A percentile compares a stretch with the other conserved stretches of the same genome.
Evolutionary conservation across 1,140 invertebrate species (phyloP).

Genomic region (Bombus pyrosoma): DNA sequence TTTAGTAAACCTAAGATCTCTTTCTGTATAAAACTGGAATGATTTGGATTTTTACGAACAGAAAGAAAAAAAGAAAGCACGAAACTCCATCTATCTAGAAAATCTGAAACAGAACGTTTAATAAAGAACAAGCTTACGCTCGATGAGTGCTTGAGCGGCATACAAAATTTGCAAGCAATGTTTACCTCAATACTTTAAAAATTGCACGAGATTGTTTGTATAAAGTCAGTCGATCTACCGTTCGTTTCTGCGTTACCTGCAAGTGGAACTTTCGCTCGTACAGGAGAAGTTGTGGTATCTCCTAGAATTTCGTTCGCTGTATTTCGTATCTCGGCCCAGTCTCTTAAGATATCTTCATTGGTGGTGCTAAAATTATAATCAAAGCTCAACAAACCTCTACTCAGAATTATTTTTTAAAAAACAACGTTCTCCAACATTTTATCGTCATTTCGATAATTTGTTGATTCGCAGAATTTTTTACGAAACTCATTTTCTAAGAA

Average conservation of each 20-base stretch:
- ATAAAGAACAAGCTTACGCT: background rate
- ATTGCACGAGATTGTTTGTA: background rate
- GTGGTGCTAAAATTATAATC: slow-evolving; percentile 86
- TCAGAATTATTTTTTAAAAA: background rate
- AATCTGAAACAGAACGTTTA: slow-evolving; percentile 32
- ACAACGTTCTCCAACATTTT: background rate
- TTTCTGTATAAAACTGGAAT: background rate
- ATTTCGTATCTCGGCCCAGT: slow-evolving; percentile 94
- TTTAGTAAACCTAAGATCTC: background rate
- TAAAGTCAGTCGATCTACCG: slow-evolving; percentile 8
- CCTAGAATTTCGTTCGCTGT: slow-evolving; percentile 89
- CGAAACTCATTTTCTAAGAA: too few species aligned
- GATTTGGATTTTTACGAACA: background rate
- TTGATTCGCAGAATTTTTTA: too few species aligned
- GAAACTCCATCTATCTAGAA: background rate
- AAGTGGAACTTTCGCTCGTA: slow-evolving; percentile 87
- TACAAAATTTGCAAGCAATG: background rate
- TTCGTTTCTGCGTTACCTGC: slow-evolving; percentile 84
- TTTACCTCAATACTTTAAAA: slow-evolving; percentile 2
- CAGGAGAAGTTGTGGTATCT: slow-evolving; percentile 80
- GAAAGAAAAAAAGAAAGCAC: background rate
- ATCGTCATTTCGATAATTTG: background rate
- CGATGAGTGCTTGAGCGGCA: background rate
- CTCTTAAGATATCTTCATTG: slow-evolving; percentile 92
- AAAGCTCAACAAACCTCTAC: background rate